Percentiles rank a stretch among this genome's conserved stretches.
Conservation (phyloP, 2,113 vertebrate genomes). For the Anolis carolinensis region DNA sequence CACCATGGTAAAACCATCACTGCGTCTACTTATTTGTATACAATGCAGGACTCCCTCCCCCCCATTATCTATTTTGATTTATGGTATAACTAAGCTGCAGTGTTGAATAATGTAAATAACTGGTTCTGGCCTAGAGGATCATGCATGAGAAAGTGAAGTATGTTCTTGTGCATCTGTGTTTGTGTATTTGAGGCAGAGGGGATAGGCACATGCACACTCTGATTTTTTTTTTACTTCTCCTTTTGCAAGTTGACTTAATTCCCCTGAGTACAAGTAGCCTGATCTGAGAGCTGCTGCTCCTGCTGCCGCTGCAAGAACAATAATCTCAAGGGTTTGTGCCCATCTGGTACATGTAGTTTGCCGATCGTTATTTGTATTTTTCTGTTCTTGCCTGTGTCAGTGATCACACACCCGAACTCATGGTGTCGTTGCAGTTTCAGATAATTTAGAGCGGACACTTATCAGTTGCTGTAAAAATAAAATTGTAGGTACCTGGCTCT, state of each 20-base stretch:
- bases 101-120: background rate
- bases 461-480: background rate
- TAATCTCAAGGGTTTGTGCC: constrained; percentile 5
- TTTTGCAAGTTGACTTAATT: background rate
- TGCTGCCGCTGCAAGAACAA: background rate
- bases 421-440: background rate
- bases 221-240: background rate
- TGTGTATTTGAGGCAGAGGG: background rate
- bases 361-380: background rate
- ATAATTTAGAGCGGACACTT: background rate
- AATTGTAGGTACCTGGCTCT: background rate
- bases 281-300: background rate
- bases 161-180: background rate
- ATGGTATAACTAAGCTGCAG: background rate
- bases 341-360: background rate
- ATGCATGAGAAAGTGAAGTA: background rate
- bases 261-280: background rate
- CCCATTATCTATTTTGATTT: background rate
- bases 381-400: background rate
- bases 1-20: background rate
- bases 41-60: background rate
- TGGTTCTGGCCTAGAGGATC: constrained; percentile 2
- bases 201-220: background rate
- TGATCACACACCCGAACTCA: background rate
- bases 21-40: background rate